These are phyloP conservation scores for Candidula unifasciata DNA, from an alignment of 2,888 invertebrate species.

Conservation along the genomic window DNA sequence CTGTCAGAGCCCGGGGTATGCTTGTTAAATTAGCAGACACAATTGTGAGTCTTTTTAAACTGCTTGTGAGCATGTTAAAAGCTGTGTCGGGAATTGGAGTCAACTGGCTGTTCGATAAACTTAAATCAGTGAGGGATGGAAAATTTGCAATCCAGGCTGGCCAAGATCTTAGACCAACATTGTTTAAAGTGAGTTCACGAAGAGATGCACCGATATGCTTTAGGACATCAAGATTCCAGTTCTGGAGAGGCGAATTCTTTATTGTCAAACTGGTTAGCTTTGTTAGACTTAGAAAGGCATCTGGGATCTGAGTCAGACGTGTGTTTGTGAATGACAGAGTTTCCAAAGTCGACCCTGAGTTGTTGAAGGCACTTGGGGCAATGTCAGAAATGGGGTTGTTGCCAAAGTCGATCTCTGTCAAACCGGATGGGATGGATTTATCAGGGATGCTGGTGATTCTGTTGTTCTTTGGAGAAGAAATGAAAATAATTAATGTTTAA, in stretches of 20 bases:
- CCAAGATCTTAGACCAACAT: slow-evolving; percentile 28
- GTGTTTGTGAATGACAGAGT: slow-evolving; percentile 5
- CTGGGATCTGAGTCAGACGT: not conserved
- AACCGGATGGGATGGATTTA: slow-evolving; percentile 1
- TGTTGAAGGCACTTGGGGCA: slow-evolving; percentile 6
- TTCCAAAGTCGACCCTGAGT: slow-evolving; percentile 9
- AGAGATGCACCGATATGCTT: not conserved
- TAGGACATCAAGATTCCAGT: not conserved
- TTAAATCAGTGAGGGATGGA: not conserved
- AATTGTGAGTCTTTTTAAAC: not conserved
- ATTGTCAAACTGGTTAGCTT: not conserved
- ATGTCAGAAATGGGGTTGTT: slow-evolving; percentile 2
- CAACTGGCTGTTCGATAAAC: not conserved
- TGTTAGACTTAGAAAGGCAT: not conserved
- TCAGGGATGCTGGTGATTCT: not conserved
- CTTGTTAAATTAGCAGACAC: not conserved
- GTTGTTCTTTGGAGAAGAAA: slow-evolving; percentile 6
- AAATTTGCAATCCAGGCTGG: slow-evolving; percentile 7
- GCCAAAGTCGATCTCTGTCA: slow-evolving; percentile 2
- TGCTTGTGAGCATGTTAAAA: not conserved
- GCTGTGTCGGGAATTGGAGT: slow-evolving; percentile 9
- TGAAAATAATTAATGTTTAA: not conserved
- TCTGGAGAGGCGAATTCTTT: not conserved
- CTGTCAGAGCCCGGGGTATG: not conserved
- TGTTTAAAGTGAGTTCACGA: not conserved